These are phyloP conservation scores for Brachionus plicatilis DNA, from an alignment of 1,140 invertebrate species.

Conservation along the genomic window DNA sequence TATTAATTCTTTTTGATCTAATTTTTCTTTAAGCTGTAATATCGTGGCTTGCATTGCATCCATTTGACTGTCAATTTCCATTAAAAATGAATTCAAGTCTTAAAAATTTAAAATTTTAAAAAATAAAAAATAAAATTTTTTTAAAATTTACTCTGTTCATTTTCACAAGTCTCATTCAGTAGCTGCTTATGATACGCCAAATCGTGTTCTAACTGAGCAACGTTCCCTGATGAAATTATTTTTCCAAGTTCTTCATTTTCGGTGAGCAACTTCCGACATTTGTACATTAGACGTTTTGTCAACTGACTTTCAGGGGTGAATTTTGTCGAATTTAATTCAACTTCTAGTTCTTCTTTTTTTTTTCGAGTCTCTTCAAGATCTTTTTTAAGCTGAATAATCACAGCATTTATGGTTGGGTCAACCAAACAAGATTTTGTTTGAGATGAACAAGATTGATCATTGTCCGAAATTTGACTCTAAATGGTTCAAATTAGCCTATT, in stretches of 20 bases:
- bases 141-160: slow-evolving; percentile 34
- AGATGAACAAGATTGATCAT: not conserved
- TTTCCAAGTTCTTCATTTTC: slow-evolving; percentile 96
- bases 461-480: not conserved
- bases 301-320: slow-evolving; percentile 62
- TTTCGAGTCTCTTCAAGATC: slow-evolving; percentile 30
- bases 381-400: slow-evolving; percentile 11
- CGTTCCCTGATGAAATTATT: slow-evolving; percentile 84
- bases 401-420: slow-evolving; percentile 13
- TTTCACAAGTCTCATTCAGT: slow-evolving; percentile 33
- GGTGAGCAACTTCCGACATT: slow-evolving; percentile 87
- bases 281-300: slow-evolving; percentile 93
- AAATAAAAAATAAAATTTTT: not conserved
- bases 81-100: slow-evolving; percentile 24
- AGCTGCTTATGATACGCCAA: slow-evolving; percentile 81
- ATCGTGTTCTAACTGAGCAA: slow-evolving; percentile 91
- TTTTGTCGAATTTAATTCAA: slow-evolving; percentile 21
- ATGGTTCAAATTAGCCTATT: not conserved
- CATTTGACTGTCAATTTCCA: slow-evolving; percentile 35
- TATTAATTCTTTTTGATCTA: slow-evolving; percentile 23
- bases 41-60: slow-evolving; percentile 37
- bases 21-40: slow-evolving; percentile 6
- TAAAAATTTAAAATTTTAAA: not conserved
- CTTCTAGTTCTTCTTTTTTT: slow-evolving; percentile 23
- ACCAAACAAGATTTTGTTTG: not conserved